Evolutionary conservation across 2,113 vertebrate species (phyloP).

Genomic region (Lasiurus cinereus): DNA sequence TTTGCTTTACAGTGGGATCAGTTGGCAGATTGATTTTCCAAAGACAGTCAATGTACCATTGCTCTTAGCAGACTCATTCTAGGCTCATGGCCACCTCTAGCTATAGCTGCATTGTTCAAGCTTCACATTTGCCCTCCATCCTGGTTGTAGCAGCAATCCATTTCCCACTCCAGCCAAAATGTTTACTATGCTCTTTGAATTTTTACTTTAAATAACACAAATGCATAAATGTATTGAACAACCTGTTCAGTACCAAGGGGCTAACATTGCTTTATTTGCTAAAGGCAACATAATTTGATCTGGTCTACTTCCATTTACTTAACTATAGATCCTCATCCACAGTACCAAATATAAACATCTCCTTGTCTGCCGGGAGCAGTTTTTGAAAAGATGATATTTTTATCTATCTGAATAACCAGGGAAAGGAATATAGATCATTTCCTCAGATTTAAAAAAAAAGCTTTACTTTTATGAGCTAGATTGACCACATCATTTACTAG

Average conservation of each 20-base stretch:
- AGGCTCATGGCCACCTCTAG: neutral
- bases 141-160: neutral
- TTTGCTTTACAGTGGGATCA: neutral
- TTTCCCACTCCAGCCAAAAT: neutral
- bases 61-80: neutral
- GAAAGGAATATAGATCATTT: slow-evolving; percentile 57
- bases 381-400: slow-evolving; percentile 73
- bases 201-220: slow-evolving; percentile 55
- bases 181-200: slow-evolving; percentile 30
- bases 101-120: too few species aligned
- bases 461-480: slow-evolving; percentile 1
- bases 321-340: slow-evolving; percentile 51
- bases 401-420: slow-evolving; percentile 64
- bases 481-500: slow-evolving; percentile 62
- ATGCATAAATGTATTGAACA: slow-evolving; percentile 50
- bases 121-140: neutral
- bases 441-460: neutral
- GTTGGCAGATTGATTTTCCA: neutral
- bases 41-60: neutral
- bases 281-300: slow-evolving; percentile 68
- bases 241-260: slow-evolving; percentile 15
- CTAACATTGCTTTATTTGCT: slow-evolving; percentile 67
- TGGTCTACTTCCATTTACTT: slow-evolving; percentile 54
- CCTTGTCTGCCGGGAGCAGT: neutral
- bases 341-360: slow-evolving; percentile 33